Evolutionary conservation across 2,888 invertebrate species (phyloP).

Genomic region (Ectemnius continuus): DNA sequence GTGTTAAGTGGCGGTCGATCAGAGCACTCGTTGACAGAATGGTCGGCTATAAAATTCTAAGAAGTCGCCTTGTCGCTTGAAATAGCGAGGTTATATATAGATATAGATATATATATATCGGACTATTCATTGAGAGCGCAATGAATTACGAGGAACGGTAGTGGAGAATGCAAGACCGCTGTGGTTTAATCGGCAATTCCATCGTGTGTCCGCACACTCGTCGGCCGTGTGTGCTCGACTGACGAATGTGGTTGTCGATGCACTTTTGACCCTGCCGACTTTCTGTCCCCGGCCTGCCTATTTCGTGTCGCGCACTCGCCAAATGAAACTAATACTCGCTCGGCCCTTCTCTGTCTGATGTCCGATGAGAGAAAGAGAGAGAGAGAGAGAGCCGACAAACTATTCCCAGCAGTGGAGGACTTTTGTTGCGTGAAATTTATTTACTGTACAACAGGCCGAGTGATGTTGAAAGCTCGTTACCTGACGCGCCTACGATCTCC

Average conservation of each 20-base stretch:
- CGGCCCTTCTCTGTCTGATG: constrained; percentile 14
- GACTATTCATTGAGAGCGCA: constrained; percentile 8
- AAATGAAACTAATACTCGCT: constrained; percentile 57
- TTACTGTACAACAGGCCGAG: no score
- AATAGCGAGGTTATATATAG: no score
- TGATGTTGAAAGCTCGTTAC: background rate
- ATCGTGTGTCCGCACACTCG: constrained; percentile 48
- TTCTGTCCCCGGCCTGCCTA: constrained; percentile 48
- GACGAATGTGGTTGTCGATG: constrained; percentile 54
- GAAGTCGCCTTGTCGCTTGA: no score
- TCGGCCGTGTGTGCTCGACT: constrained; percentile 25
- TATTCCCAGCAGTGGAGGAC: constrained; percentile 8
- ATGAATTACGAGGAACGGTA: constrained; percentile 19
- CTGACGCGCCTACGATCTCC: constrained; percentile 1
- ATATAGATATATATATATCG: no score
- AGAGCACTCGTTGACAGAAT: no score
- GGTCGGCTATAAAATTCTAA: no score
- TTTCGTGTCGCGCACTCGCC: constrained; percentile 48
- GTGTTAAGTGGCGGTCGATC: no score
- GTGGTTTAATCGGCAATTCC: constrained; percentile 58
- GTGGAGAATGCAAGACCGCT: constrained; percentile 39
- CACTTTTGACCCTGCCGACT: constrained; percentile 58
- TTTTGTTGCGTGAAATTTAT: constrained; percentile 25
- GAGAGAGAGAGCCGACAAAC: constrained; percentile 8
- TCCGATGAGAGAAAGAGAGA: no score